These are phyloP conservation scores for Drosophila sproati DNA, from an alignment of 1,140 invertebrate genomes.

Conservation along the genomic window DNA sequence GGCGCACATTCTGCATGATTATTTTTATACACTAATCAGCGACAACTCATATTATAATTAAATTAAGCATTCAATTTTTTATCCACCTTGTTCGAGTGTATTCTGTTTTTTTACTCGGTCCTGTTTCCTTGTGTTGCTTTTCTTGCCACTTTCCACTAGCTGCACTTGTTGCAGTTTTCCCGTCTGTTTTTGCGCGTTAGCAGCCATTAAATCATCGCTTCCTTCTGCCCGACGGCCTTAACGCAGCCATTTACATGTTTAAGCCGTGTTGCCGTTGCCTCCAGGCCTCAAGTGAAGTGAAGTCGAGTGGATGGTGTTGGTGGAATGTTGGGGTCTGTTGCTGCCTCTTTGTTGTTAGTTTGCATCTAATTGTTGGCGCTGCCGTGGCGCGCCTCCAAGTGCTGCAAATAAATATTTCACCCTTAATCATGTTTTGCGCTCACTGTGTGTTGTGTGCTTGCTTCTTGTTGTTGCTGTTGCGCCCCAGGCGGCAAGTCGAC, in stretches of 20 bases:
- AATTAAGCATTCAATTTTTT: conserved; percentile 46
- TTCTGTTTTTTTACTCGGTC: background rate
- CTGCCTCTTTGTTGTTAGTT: conserved; percentile 47
- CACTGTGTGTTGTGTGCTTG: conserved; percentile 54
- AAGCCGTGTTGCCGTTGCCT: conserved; percentile 61
- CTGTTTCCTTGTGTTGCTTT: background rate
- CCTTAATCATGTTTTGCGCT: conserved; percentile 79
- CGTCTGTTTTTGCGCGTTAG: conserved; percentile 43
- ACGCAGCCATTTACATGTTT: conserved; percentile 73
- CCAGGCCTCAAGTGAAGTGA: conserved; percentile 16
- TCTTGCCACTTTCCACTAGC: conserved; percentile 11
- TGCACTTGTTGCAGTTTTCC: conserved; percentile 49
- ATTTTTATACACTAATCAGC: conserved; percentile 35
- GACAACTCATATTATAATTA: conserved; percentile 61
- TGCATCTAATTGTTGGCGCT: conserved; percentile 70
- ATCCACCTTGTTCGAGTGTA: background rate
- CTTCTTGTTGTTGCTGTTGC: conserved; percentile 48
- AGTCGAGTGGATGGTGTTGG: background rate
- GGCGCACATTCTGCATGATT: conserved; percentile 2
- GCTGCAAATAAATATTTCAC: conserved; percentile 81
- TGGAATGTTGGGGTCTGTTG: background rate
- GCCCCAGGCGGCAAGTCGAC: conserved; percentile 34
- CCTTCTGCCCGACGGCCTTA: conserved; percentile 34
- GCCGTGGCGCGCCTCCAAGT: conserved; percentile 73
- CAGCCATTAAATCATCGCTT: conserved; percentile 71